Base-by-base conservation (phyloP, 2,888 invertebrate genomes). In the Diarsia brunnea region DNA sequence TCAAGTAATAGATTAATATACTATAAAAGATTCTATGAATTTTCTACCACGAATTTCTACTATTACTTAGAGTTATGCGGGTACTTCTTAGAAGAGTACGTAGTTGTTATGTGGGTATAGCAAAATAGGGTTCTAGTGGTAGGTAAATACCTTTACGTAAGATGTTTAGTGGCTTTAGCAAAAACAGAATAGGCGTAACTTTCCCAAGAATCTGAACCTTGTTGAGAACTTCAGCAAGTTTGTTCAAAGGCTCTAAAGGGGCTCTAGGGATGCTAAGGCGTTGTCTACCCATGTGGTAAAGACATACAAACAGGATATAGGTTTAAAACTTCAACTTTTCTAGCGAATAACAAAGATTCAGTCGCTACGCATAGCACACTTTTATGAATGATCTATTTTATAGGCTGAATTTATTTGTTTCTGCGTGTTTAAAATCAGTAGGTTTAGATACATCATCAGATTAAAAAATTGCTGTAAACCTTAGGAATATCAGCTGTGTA, bases 211-310 rank as follows among this genome's bases (percentile, higher is more conserved):
- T 64, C n/a, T 10, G 27, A 55, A 63, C 38, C 19, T 63, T 24
- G n/a, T 49, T 45, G 74, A 43, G n/a, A 63, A 43, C 21, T 64
- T 61, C 16, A 24, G 1, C 7, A 63, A 79, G 49, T 77, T 79
- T 55, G 71, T 55, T 71, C 47, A 79, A 49, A 49, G 43, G 43
- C 27, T 49, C 61, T 79, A 43, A 76, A 55, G 43, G 31, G 53
- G 71, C 79, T 71, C 53, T 47, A 43, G 70, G 63, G 71, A 77
- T 31, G 5, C 27, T 31, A 49, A 27, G 27, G 55, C 27, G 43
- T 43, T 70, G 47, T 24, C 45, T 61, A 4, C 45, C 12, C 51
- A 45, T 51, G 58, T 69, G n/a, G 38, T 27, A n/a, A n/a, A 55
- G 38, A 55, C 12, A 4, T 14, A 19, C 21, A 16, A 27, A n/a